These are phyloP conservation scores for Zaprionus lineosus DNA, from an alignment of 2,888 invertebrate genomes.

Conservation along the genomic window DNA sequence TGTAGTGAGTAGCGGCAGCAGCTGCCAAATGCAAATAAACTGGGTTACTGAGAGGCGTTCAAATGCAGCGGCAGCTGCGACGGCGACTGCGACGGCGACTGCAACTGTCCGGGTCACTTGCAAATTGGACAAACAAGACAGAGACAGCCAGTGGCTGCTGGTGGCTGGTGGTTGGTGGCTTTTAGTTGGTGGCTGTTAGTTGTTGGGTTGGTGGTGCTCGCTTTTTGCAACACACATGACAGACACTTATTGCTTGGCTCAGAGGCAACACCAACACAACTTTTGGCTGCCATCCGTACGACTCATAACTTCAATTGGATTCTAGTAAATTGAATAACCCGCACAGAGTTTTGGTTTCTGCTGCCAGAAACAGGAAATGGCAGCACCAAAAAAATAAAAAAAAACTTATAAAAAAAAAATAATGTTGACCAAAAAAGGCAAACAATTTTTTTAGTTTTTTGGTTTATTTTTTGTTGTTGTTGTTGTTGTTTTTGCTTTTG, in stretches of 20 bases:
- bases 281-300: conserved; percentile 7
- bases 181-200: background rate
- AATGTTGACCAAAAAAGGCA: conserved; percentile 69
- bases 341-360: conserved; percentile 30
- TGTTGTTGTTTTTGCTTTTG: conserved; percentile 15
- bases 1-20: conserved; percentile 55
- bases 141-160: conserved; percentile 12
- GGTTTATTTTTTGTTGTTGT: conserved; percentile 5
- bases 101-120: conserved; percentile 40
- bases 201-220: conserved; percentile 1
- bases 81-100: too few species aligned
- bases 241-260: too few species aligned
- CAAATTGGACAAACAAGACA: conserved; percentile 33
- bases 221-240: conserved; percentile 20
- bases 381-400: conserved; percentile 37
- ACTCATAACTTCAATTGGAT: conserved; percentile 46
- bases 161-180: conserved; percentile 13
- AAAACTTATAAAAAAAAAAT: too few species aligned
- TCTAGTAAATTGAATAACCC: conserved; percentile 51
- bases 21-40: conserved; percentile 59
- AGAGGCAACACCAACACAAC: conserved; percentile 43
- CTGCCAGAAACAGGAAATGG: conserved; percentile 54
- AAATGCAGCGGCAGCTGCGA: conserved; percentile 21
- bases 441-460: conserved; percentile 25
- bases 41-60: conserved; percentile 61